These are phyloP conservation scores for Leptestheria dahalacensis DNA, from an alignment of 1,140 invertebrate species.

Conservation along the genomic window DNA sequence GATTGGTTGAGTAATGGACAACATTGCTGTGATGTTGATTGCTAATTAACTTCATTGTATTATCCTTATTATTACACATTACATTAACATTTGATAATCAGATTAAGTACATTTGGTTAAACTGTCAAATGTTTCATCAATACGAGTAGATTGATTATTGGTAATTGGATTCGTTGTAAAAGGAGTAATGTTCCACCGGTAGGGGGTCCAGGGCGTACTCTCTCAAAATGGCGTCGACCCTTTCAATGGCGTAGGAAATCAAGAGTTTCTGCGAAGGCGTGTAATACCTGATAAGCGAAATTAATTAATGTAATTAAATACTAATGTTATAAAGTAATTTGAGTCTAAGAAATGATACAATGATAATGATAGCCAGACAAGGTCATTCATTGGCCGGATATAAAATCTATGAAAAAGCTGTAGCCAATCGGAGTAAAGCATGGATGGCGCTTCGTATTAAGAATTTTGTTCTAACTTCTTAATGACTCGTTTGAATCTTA, in stretches of 20 bases:
- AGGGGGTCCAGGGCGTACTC: not conserved
- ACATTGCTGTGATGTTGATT: not conserved
- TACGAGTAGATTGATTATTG: not conserved
- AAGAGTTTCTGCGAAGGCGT: not conserved
- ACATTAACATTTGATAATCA: not conserved
- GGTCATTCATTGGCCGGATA: not conserved
- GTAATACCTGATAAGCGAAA: not conserved
- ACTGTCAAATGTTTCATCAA: not conserved
- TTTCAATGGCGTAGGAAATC: conserved; percentile 1
- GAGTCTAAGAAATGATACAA: not conserved
- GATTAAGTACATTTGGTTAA: not conserved
- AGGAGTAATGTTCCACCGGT: not conserved
- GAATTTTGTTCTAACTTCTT: too few species aligned
- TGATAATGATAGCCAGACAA: not conserved
- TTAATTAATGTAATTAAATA: not conserved
- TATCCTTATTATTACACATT: not conserved
- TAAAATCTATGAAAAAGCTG: not conserved
- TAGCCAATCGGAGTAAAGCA: not conserved
- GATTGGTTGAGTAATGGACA: not conserved
- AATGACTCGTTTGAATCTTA: too few species aligned
- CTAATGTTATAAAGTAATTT: not conserved
- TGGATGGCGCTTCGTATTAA: not conserved
- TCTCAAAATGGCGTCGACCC: not conserved
- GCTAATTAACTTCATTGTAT: not conserved
- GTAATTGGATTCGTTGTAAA: too few species aligned